Percentiles rank a stretch among this genome's conserved stretches.
phyloP scores from a whole-genome alignment of 2,797 vertebrate species.

The Sphenopsis melanotis region DNA sequence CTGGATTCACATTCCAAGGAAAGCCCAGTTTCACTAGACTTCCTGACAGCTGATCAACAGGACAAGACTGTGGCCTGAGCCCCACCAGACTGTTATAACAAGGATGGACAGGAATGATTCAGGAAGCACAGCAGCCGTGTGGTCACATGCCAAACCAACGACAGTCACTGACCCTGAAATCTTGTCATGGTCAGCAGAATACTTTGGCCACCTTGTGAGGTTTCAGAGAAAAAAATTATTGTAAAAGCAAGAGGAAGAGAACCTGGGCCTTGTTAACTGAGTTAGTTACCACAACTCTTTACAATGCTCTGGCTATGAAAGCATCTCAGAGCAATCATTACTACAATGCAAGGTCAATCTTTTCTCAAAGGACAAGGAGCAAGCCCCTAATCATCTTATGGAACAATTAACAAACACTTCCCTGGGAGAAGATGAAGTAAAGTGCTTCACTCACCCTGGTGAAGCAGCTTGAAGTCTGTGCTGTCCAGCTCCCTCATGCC shows the following conservation, averaged over 20 bases:
- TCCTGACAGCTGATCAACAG: not conserved
- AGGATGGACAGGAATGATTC: not conserved
- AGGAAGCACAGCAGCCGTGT: not conserved
- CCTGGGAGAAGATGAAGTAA: not conserved
- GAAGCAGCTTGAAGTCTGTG: conserved; percentile 88
- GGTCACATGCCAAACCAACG: not conserved
- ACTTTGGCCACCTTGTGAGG: not conserved
- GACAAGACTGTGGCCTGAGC: not conserved
- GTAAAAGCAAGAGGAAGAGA: not conserved
- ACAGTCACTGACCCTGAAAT: not conserved
- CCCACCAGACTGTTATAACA: not conserved
- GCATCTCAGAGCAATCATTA: not conserved
- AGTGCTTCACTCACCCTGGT: conserved; percentile 80
- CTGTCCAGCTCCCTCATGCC: conserved; percentile 79
- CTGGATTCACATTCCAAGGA: not conserved
- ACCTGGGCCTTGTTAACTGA: not conserved
- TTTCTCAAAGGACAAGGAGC: not conserved
- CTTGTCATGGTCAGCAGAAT: not conserved
- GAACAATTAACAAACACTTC: not conserved
- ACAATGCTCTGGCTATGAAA: not conserved
- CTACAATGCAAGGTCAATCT: not conserved
- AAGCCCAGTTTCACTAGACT: not conserved
- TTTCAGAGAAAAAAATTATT: not conserved
- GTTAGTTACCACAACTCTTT: not conserved
- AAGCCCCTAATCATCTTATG: not conserved